These are phyloP conservation scores for Musca vetustissima DNA, from an alignment of 1,140 invertebrate genomes.

Conservation along the genomic window DNA sequence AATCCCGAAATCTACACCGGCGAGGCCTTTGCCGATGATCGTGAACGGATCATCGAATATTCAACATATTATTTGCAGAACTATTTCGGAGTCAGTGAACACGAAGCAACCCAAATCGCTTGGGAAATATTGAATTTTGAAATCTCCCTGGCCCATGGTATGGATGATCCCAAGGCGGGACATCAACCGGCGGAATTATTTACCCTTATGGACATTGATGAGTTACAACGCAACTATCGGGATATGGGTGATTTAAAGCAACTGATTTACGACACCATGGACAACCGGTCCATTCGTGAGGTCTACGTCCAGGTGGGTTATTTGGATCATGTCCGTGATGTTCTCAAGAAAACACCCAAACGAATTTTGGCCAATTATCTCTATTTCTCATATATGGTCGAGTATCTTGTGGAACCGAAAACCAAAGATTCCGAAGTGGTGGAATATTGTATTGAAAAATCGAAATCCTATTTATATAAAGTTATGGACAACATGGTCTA, in stretches of 20 bases:
- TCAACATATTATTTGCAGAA: slow-evolving; percentile 28
- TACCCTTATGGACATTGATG: slow-evolving; percentile 34
- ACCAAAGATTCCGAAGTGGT: too few relatives aligned
- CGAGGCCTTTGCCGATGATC: slow-evolving; percentile 22
- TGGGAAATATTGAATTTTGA: slow-evolving; percentile 31
- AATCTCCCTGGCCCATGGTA: slow-evolving; percentile 23
- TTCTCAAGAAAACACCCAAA: slow-evolving; percentile 55
- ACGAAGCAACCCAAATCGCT: slow-evolving; percentile 28
- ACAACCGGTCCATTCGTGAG: slow-evolving; percentile 36
- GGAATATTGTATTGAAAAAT: too few relatives aligned
- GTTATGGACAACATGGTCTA: too few relatives aligned
- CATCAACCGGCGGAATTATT: slow-evolving; percentile 32
- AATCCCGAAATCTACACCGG: slow-evolving; percentile 27
- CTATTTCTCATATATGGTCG: slow-evolving; percentile 26
- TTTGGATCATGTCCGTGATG: slow-evolving; percentile 53
- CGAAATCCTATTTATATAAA: too few relatives aligned
- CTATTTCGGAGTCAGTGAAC: slow-evolving; percentile 33
- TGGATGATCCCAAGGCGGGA: slow-evolving; percentile 26
- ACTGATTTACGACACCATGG: slow-evolving; percentile 39
- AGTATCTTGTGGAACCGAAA: too few relatives aligned
- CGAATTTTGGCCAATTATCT: slow-evolving; percentile 66
- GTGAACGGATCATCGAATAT: background rate
- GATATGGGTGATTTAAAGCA: slow-evolving; percentile 50
- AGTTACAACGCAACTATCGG: slow-evolving; percentile 38
- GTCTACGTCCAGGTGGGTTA: slow-evolving; percentile 48